A percentile compares a stretch with the other conserved stretches of the same genome.
Conservation (phyloP, 2,888 invertebrate species). For the Metopia argyrocephala region DNA sequence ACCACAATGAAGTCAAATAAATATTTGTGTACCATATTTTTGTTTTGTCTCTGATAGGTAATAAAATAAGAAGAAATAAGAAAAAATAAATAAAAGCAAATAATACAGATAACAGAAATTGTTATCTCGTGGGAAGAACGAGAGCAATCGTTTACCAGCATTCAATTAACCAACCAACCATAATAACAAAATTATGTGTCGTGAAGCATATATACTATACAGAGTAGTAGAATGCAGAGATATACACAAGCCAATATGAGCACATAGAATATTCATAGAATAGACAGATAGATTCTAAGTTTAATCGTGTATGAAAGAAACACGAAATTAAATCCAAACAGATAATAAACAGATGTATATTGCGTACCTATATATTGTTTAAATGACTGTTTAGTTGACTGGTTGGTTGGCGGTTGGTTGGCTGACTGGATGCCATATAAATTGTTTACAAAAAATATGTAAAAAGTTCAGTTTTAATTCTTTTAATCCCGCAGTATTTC, state of each 20-base stretch:
- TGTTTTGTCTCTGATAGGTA: neutral
- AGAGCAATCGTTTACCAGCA: slow-evolving; percentile 43
- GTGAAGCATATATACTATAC: too few species aligned
- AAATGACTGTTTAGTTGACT: neutral
- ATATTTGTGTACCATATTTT: slow-evolving; percentile 22
- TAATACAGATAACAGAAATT: slow-evolving; percentile 46
- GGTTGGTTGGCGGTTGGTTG: neutral
- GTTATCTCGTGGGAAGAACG: slow-evolving; percentile 57
- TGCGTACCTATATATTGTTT: neutral
- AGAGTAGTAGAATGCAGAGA: neutral
- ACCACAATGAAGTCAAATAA: neutral
- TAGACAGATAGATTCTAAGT: slow-evolving; percentile 33
- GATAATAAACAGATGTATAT: slow-evolving; percentile 15
- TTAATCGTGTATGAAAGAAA: slow-evolving; percentile 9
- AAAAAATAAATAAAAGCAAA: slow-evolving; percentile 39
- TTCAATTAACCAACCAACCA: neutral
- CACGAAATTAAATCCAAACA: slow-evolving; percentile 41
- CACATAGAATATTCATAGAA: neutral
- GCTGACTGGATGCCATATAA: neutral
- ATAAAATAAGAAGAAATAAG: slow-evolving; percentile 6
- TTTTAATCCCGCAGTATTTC: slow-evolving; percentile 15
- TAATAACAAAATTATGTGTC: slow-evolving; percentile 32
- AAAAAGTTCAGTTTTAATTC: slow-evolving; percentile 42
- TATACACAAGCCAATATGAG: neutral
- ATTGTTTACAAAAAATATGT: slow-evolving; percentile 11